phyloP scores from a whole-genome alignment of 30 jellyfish, hydroid and myxozoan species.

The Chironex yamaguchii region DNA sequence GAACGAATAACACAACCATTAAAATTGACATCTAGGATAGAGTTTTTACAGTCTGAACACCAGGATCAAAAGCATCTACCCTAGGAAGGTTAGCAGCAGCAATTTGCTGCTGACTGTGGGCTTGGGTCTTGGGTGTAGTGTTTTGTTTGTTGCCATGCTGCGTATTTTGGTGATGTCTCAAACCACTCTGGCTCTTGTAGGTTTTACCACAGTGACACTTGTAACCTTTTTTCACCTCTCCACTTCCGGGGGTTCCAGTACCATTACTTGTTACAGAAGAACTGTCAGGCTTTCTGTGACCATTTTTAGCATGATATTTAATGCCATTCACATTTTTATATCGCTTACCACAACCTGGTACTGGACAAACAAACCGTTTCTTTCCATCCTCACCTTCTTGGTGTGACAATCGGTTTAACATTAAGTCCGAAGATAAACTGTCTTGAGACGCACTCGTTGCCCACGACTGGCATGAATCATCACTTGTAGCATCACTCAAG shows the following conservation, averaged over 20 bases:
- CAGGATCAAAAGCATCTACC: too few relatives aligned
- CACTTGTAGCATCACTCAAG: slow-evolving; percentile 94
- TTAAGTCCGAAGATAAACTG: not conserved
- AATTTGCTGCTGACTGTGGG: too few relatives aligned
- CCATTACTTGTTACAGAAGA: slow-evolving; percentile 6
- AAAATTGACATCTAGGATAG: too few relatives aligned
- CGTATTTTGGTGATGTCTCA: slow-evolving; percentile 95
- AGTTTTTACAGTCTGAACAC: too few relatives aligned
- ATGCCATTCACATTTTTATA: slow-evolving; percentile 93
- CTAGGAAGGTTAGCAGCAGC: too few relatives aligned
- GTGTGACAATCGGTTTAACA: not conserved
- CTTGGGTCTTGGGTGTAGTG: slow-evolving; percentile 17
- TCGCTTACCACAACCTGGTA: slow-evolving; percentile 93
- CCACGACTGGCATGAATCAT: slow-evolving; percentile 99
- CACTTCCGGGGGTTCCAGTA: slow-evolving; percentile 15
- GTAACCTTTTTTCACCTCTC: slow-evolving; percentile 75
- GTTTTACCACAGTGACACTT: slow-evolving; percentile 95
- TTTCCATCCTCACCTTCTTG: not conserved
- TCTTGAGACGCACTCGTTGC: slow-evolving; percentile 78
- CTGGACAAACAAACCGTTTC: slow-evolving; percentile 73
- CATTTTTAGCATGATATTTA: slow-evolving; percentile 91
- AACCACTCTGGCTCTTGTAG: slow-evolving; percentile 95
- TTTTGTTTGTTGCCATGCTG: slow-evolving; percentile 78
- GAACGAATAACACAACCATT: too few relatives aligned
- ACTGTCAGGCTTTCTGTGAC: slow-evolving; percentile 74